Evolutionary conservation across 2,888 invertebrate species (phyloP), one percentile per base, ranked within the genome.

Genomic region (Tineola bisselliella): DNA sequence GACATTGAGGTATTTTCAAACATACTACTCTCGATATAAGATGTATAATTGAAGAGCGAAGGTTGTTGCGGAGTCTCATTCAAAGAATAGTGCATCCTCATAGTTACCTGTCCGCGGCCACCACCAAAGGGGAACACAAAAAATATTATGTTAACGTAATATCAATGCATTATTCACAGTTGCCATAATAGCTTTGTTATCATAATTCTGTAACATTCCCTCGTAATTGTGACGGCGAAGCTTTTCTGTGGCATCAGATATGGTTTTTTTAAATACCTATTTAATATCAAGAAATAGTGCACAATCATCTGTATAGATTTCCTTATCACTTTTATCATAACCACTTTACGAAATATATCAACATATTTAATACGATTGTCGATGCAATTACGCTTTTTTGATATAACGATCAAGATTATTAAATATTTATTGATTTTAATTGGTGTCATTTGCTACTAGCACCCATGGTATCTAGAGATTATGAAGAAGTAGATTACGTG

Each of bases 1-100:
- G n/a, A 10, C 5, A 8, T 59, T 4, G 5, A 30, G 6, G 12
- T 17, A 59, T 33, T 33, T 59, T 59, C 1, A 30, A 17, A 17
- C 48, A 17, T 48, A 48, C 13, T 10, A n/a, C 48, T 1, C 2
- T 48, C 10, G 0, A 0, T 1, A 8, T 1, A 76, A 61, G 70
- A 64, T 64, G 48, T 60, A 68, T 59, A 69, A 62, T 73, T 43
- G 63, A 62, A 59, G 59, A 62, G 18, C 18, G 15, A 6, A 10
- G 11, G 4, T 33, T 43, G 48, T 48, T 48, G 3, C 15, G 13
- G 48, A n/a, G 48, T 13, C 73, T 75, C 84, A 84, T 86, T 86
- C 83, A 86, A 80, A 73, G 81, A 87, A 86, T 86, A 84, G 84
- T 86, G 86, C 87, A 86, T 78, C 86, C 84, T 86, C 86, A 84